phyloP scores from a whole-genome alignment of 2,113 vertebrate genomes.

The Nettapus auritus region DNA sequence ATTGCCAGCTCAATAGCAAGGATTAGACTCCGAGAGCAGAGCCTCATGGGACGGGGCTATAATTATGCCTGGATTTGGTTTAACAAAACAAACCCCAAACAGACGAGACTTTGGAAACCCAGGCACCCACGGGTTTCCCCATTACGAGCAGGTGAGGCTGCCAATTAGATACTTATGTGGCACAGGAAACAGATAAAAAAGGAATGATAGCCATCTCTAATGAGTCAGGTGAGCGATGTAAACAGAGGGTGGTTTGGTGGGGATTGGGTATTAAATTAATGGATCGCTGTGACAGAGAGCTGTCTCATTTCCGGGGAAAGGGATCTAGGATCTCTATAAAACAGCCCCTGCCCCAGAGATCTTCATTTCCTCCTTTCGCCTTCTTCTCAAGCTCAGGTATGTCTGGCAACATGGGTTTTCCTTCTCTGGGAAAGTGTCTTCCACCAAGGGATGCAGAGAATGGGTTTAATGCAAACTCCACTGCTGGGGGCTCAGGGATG shows the following conservation, averaged over 20 bases:
- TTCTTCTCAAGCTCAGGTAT: not conserved
- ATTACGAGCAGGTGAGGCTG: not conserved
- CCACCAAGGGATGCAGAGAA: rapidly evolving
- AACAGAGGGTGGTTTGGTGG: not conserved
- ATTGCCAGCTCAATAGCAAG: not conserved
- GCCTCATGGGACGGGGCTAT: not conserved
- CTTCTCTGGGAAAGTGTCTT: rapidly evolving
- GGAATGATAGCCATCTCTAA: not conserved
- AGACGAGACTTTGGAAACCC: not conserved
- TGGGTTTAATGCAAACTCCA: rapidly evolving
- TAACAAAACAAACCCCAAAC: not conserved
- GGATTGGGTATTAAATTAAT: not conserved
- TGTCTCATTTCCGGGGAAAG: slow-evolving; percentile 18
- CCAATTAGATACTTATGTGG: slow-evolving; percentile 2
- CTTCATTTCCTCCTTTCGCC: not conserved
- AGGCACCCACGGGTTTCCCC: not conserved
- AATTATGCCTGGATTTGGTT: not conserved
- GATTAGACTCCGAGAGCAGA: not conserved
- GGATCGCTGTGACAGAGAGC: not conserved
- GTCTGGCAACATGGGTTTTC: not conserved
- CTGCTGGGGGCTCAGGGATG: rapidly evolving
- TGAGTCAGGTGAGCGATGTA: slow-evolving; percentile 14
- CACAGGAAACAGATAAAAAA: slow-evolving; percentile 41
- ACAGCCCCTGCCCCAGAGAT: not conserved
- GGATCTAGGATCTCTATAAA: not conserved